A percentile compares a stretch with the other conserved stretches of the same genome.
phyloP scores from a whole-genome alignment of 1,140 invertebrate species.

The Zaprionus vittiger region DNA sequence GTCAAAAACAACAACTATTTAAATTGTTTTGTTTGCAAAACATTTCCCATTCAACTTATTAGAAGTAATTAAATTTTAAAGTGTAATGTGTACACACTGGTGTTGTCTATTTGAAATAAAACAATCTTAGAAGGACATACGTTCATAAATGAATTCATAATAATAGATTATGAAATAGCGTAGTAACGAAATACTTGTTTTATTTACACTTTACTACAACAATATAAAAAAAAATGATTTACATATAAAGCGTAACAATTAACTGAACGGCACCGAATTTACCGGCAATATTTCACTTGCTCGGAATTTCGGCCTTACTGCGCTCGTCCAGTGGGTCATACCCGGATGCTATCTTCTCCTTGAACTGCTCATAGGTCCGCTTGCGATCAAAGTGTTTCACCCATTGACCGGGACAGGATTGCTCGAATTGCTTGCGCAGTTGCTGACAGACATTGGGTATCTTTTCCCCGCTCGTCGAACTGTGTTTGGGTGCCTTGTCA shows the following conservation, averaged over 20 bases:
- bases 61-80: not conserved
- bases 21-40: not conserved
- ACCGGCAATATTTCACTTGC: slow-evolving; percentile 36
- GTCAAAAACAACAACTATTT: not conserved
- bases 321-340: slow-evolving; percentile 88
- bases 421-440: slow-evolving; percentile 92
- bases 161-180: not conserved
- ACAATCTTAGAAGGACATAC: not conserved
- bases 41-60: not conserved
- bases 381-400: slow-evolving; percentile 97
- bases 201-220: slow-evolving; percentile 62
- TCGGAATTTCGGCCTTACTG: slow-evolving; percentile 28
- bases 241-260: slow-evolving; percentile 40
- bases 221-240: slow-evolving; percentile 59
- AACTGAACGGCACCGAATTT: slow-evolving; percentile 7
- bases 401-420: slow-evolving; percentile 94
- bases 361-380: slow-evolving; percentile 94
- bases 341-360: slow-evolving; percentile 94
- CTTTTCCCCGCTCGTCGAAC: slow-evolving; percentile 79
- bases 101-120: not conserved
- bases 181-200: slow-evolving; percentile 52
- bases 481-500: slow-evolving; percentile 86
- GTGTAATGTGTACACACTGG: not conserved
- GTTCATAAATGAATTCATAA: not conserved
- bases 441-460: slow-evolving; percentile 88